Conservation (phyloP, 1,140 invertebrate genomes). For the Drosophila lacteicornis region DNA sequence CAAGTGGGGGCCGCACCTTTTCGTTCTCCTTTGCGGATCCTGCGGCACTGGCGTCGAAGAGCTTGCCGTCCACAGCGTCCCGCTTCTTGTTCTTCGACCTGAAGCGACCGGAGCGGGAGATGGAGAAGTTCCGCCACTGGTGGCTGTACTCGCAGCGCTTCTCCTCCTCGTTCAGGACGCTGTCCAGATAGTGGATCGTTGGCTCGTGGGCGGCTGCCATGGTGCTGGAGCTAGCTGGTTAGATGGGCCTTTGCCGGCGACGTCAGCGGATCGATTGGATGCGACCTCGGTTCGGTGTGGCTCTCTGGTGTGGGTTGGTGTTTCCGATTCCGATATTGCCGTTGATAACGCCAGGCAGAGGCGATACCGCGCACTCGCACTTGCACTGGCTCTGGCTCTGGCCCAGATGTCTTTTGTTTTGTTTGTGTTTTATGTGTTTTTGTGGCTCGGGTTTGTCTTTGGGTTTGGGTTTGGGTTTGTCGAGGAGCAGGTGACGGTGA, state of each 20-base stretch:
- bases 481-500: slow-evolving; percentile 5
- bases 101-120: slow-evolving; percentile 81
- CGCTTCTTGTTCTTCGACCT: slow-evolving; percentile 82
- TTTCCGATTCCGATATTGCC: slow-evolving; percentile 27
- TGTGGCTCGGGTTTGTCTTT: slow-evolving; percentile 2
- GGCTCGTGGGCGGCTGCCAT: slow-evolving; percentile 80
- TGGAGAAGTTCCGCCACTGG: slow-evolving; percentile 83
- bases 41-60: slow-evolving; percentile 59
- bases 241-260: not conserved
- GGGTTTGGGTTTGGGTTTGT: slow-evolving; percentile 1
- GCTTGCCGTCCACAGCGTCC: slow-evolving; percentile 79
- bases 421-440: slow-evolving; percentile 34
- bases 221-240: slow-evolving; percentile 46
- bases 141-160: slow-evolving; percentile 79
- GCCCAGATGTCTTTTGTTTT: slow-evolving; percentile 31
- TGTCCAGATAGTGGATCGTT: slow-evolving; percentile 79
- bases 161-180: slow-evolving; percentile 81
- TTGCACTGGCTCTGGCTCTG: slow-evolving; percentile 1
- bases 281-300: slow-evolving; percentile 16
- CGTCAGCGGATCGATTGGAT: slow-evolving; percentile 18
- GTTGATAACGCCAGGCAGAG: slow-evolving; percentile 27
- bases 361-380: slow-evolving; percentile 30
- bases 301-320: slow-evolving; percentile 6
- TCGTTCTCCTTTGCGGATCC: slow-evolving; percentile 57
- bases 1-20: slow-evolving; percentile 51